A percentile compares a stretch with the other conserved stretches of the same genome.
These are phyloP conservation scores for Rostratula benghalensis DNA, from an alignment of 2,113 vertebrate species.

Conservation along the genomic window DNA sequence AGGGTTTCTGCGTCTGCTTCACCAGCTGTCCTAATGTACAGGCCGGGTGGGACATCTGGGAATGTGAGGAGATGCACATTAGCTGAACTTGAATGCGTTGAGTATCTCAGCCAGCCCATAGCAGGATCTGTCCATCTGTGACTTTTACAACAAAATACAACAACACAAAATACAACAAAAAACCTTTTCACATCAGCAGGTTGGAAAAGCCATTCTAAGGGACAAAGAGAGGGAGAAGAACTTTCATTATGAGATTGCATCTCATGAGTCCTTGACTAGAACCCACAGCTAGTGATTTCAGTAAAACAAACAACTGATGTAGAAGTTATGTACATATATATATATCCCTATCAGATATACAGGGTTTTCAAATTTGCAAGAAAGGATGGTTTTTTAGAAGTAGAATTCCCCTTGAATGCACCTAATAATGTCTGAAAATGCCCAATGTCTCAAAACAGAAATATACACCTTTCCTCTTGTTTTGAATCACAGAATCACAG, in stretches of 20 bases:
- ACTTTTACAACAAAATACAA: neutral
- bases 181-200: neutral
- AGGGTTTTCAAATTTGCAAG: neutral
- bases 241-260: neutral
- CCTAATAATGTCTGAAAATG: neutral
- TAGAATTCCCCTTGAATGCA: neutral
- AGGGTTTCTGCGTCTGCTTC: neutral
- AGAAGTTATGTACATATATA: too few relatives aligned
- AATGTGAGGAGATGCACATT: neutral
- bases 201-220: neutral
- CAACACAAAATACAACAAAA: too few relatives aligned
- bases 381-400: neutral
- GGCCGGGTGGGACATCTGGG: neutral
- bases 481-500: neutral
- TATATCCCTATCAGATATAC: neutral
- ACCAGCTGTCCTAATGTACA: neutral
- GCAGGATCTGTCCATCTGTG: neutral
- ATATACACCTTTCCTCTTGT: neutral
- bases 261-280: neutral
- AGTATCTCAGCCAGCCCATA: neutral
- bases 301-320: neutral
- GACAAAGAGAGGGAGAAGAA: neutral
- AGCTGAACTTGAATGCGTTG: neutral
- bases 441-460: neutral
- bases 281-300: neutral